Evolutionary conservation across 2,888 invertebrate species (phyloP).

Genomic region (Andrena fulva): DNA sequence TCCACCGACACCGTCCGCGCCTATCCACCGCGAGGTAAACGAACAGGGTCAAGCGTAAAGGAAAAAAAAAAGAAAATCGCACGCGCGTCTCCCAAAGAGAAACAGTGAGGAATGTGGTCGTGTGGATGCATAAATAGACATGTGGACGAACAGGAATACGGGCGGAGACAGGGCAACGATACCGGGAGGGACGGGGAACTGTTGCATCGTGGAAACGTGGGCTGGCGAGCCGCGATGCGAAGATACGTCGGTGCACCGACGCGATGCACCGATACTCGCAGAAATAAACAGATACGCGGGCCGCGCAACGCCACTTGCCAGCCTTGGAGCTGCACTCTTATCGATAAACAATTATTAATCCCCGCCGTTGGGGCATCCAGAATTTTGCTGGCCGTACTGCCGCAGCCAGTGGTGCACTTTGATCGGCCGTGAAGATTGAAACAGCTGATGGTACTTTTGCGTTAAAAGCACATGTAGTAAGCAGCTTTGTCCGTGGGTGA

Average conservation of each 20-base stretch:
- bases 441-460: too few species aligned
- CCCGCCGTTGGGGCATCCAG: neutral
- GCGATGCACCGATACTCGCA: conserved; percentile 20
- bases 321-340: conserved; percentile 7
- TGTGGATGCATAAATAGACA: conserved; percentile 23
- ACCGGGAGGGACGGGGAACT: conserved; percentile 5
- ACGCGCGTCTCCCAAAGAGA: conserved; percentile 17
- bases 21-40: conserved; percentile 13
- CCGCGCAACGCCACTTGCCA: neutral
- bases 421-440: too few species aligned
- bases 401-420: too few species aligned
- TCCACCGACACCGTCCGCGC: neutral
- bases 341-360: conserved; percentile 6
- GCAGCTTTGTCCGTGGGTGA: too few species aligned
- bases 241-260: neutral
- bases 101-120: conserved; percentile 36
- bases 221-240: conserved; percentile 10
- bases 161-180: conserved; percentile 16
- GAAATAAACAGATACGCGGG: conserved; percentile 34
- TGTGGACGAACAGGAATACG: conserved; percentile 18
- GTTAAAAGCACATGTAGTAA: too few species aligned
- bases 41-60: conserved; percentile 14
- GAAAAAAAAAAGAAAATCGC: neutral
- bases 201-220: conserved; percentile 10
- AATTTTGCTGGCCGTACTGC: too few species aligned